Base-by-base conservation (phyloP, 1,140 invertebrate species). In the Drosophila saltans region DNA sequence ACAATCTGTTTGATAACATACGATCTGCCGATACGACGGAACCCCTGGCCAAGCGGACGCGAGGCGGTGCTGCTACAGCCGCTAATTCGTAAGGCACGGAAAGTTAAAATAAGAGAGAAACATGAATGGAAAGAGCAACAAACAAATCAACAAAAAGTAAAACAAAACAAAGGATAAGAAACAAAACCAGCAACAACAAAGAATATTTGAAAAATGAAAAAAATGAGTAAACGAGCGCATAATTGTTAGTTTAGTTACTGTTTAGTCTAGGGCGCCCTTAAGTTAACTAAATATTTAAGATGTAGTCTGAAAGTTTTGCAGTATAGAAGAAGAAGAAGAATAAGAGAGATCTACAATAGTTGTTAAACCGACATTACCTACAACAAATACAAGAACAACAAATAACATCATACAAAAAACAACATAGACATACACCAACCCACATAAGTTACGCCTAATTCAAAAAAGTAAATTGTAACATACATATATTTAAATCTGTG, bases 241-340 rank as follows among this genome's bases (percentile, higher is more conserved):
- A 80, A 57, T 88, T 88, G 83, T 88, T 88, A 88, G 83, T 83
- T 72, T 88, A 88, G 80, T 59, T 59, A 59, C 33, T 59, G 57
- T 59, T 59, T 59, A 59, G 57, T 59, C 57, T 59, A 59, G 33
- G 57, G 57, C 57, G 72, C 59, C 67, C 83, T 69, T 88, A 88
- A 88, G 83, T 88, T 88, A 86, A 86, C 80, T 88, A 88, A 89
- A 89, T 88, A 83, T 88, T 66, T 88, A 88, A 88, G 83, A 52
- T 66, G 78, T 78, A 84, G 74, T 45, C 61, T 64, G 28, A 52
- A 9, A 52, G 21, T 52, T 52, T 36, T 2, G 33, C 33, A 36
- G 58, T 8, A 78, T 62, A 56, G 67, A 66, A 10, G 68, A 48
- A 2, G 43, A 48, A 7, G 5, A 16, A 16, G 16, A 16, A 16